These are phyloP conservation scores for Drosophila prosaltans DNA, from an alignment of 1,140 invertebrate genomes.

Conservation along the genomic window DNA sequence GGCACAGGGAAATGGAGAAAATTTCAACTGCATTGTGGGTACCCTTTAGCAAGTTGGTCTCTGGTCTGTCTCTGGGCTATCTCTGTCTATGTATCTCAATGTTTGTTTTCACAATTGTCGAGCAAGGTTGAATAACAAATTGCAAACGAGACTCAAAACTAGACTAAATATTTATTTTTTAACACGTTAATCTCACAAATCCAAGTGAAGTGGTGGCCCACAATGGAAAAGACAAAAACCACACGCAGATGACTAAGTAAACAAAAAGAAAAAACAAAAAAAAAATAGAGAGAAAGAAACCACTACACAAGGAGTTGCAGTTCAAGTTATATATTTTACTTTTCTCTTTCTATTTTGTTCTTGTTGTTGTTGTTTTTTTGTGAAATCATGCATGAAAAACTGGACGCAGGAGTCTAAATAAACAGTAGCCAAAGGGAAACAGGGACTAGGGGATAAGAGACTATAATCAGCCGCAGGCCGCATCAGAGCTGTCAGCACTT, in stretches of 20 bases:
- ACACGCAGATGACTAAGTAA: constrained; percentile 72
- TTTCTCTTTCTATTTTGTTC: background rate
- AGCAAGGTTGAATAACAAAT: constrained; percentile 63
- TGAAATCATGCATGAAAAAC: constrained; percentile 32
- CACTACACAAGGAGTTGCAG: constrained; percentile 52
- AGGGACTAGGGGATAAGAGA: constrained; percentile 1
- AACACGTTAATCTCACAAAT: constrained; percentile 80
- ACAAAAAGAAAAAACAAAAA: constrained; percentile 55
- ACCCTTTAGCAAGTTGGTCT: background rate
- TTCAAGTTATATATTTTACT: constrained; percentile 38
- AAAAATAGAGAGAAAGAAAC: constrained; percentile 27
- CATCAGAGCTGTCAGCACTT: constrained; percentile 71
- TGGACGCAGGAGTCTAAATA: constrained; percentile 76
- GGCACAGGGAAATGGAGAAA: constrained; percentile 43
- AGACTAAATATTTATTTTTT: constrained; percentile 81
- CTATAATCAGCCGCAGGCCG: constrained; percentile 69
- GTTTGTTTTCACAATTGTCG: constrained; percentile 65
- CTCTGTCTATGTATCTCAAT: constrained; percentile 17
- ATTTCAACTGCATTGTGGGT: constrained; percentile 39
- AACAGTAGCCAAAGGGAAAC: constrained; percentile 55
- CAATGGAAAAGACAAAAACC: constrained; percentile 47
- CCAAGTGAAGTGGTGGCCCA: constrained; percentile 62
- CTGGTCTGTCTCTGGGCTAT: constrained; percentile 11
- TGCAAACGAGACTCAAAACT: constrained; percentile 68
- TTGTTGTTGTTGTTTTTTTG: constrained; percentile 26